Evolutionary conservation across 2,888 invertebrate genomes (phyloP).

Genomic region (Eupithecia subfuscata): DNA sequence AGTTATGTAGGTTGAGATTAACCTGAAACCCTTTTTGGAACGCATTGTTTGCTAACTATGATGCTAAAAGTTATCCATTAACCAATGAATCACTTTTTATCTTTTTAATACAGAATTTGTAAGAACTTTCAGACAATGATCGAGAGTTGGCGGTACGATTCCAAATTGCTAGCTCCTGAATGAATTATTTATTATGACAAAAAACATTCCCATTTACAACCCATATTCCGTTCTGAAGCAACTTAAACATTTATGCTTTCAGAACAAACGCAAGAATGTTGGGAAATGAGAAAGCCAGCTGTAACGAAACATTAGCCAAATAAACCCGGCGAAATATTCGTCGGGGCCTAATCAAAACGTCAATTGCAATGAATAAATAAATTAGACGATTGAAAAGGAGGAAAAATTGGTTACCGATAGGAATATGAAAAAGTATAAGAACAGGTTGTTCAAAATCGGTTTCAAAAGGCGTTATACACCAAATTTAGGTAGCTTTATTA

Average conservation of each 20-base stretch:
- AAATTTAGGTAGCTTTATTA: not conserved
- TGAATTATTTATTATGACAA: slow-evolving; percentile 19
- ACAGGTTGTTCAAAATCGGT: not conserved
- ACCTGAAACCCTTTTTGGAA: slow-evolving; percentile 45
- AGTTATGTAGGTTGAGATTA: slow-evolving; percentile 45
- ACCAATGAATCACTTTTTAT: slow-evolving; percentile 4
- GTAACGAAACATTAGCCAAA: slow-evolving; percentile 10
- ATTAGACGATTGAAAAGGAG: not conserved
- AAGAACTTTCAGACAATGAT: not conserved
- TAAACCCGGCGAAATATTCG: slow-evolving; percentile 6
- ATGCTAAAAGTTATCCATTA: slow-evolving; percentile 23
- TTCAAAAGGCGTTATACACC: not conserved
- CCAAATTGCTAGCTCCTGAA: not conserved
- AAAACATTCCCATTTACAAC: slow-evolving; percentile 18
- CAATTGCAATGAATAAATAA: slow-evolving; percentile 20
- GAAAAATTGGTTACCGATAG: not conserved
- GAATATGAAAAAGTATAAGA: not conserved
- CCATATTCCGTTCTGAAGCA: slow-evolving; percentile 12
- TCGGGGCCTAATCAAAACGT: slow-evolving; percentile 13
- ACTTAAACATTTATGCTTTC: slow-evolving; percentile 27
- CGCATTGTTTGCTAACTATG: slow-evolving; percentile 31
- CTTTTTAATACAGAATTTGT: not conserved
- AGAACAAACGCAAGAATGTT: slow-evolving; percentile 18
- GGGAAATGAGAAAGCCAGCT: slow-evolving; percentile 5
- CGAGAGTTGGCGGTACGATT: slow-evolving; percentile 1